These are phyloP conservation scores for Lamprotornis superbus DNA, from an alignment of 2,113 vertebrate genomes.

Conservation along the genomic window DNA sequence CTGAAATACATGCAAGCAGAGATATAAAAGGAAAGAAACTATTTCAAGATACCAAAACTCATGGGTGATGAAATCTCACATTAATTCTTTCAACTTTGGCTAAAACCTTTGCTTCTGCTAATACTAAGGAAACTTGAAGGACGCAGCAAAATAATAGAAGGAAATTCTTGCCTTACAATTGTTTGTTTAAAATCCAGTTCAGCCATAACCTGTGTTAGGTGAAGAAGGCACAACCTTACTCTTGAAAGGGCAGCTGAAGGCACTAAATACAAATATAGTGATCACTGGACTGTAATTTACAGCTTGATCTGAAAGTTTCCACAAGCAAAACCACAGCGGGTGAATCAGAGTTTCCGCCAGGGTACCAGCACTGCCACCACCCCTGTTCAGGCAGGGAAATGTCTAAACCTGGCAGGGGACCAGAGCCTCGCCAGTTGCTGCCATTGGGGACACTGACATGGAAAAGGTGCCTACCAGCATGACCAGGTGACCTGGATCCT, in stretches of 20 bases:
- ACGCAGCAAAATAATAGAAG: background rate
- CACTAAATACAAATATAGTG: background rate
- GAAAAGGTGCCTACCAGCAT: background rate
- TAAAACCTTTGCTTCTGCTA: background rate
- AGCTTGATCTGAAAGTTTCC: background rate
- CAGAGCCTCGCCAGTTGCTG: rapidly evolving
- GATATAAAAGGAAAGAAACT: background rate
- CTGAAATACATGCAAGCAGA: background rate
- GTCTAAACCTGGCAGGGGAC: background rate
- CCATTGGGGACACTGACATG: rapidly evolving
- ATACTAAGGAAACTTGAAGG: background rate
- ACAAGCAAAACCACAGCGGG: background rate
- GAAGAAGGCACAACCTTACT: background rate
- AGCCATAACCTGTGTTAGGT: background rate
- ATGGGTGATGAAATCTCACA: background rate
- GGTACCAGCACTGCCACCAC: background rate
- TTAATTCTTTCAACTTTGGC: background rate
- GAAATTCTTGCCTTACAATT: background rate
- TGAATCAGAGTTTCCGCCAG: background rate
- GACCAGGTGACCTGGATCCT: background rate
- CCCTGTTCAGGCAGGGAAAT: background rate
- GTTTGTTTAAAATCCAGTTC: background rate
- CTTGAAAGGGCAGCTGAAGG: background rate
- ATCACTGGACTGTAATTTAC: background rate
- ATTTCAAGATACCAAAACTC: background rate